phyloP scores from a whole-genome alignment of 2,888 invertebrate genomes.

The Noctua janthina region DNA sequence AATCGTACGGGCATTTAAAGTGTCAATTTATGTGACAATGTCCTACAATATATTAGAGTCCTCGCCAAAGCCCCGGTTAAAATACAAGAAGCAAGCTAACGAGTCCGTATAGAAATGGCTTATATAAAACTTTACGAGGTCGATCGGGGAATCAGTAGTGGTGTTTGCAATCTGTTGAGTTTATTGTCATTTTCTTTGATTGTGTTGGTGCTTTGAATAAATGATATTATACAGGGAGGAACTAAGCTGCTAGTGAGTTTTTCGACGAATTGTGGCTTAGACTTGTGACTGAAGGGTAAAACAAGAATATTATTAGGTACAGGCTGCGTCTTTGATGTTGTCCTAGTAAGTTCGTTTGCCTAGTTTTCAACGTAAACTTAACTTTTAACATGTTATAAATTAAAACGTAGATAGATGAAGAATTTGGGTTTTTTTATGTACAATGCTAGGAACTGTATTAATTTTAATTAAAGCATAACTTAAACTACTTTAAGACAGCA shows the following conservation, averaged over 20 bases:
- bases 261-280: not conserved
- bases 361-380: not conserved
- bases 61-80: constrained; percentile 69
- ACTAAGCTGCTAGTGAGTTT: not conserved
- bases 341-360: not conserved
- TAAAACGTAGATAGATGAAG: not conserved
- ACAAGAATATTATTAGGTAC: too few relatives aligned
- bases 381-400: not conserved
- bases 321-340: not conserved
- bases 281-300: not conserved
- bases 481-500: constrained; percentile 55
- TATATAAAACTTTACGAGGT: constrained; percentile 73
- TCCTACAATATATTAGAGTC: constrained; percentile 78
- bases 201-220: not conserved
- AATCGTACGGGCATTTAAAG: constrained; percentile 74
- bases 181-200: constrained; percentile 25
- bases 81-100: constrained; percentile 73
- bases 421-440: constrained; percentile 8
- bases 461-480: constrained; percentile 72
- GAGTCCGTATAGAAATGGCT: constrained; percentile 70
- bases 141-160: constrained; percentile 59
- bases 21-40: constrained; percentile 81
- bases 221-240: not conserved
- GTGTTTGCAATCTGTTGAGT: constrained; percentile 49
- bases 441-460: constrained; percentile 53